A percentile compares a stretch with the other conserved stretches of the same genome.
Conservation (phyloP, 2,797 vertebrate species). For the Fistularia commersonii region DNA sequence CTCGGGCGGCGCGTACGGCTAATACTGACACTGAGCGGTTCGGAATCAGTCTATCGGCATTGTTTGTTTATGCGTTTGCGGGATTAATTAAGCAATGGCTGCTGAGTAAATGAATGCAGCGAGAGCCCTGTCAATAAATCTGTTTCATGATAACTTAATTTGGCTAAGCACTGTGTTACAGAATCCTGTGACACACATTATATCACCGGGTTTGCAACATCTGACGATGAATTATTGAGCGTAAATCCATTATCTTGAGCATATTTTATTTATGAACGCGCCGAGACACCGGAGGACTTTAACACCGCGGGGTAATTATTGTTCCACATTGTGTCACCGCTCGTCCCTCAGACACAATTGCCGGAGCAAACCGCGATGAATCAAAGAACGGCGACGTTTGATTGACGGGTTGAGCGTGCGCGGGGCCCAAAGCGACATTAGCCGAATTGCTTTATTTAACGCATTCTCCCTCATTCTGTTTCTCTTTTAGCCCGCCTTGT, state of each 20-base stretch:
- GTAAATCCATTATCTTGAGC: slow-evolving; percentile 78
- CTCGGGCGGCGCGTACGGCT: slow-evolving; percentile 36
- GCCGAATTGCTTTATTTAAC: slow-evolving; percentile 75
- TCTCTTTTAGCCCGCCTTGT: slow-evolving; percentile 77
- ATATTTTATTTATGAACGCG: slow-evolving; percentile 80
- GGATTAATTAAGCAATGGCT: slow-evolving; percentile 72
- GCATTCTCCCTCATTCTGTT: slow-evolving; percentile 69
- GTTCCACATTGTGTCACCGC: slow-evolving; percentile 72
- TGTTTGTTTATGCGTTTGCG: slow-evolving; percentile 68
- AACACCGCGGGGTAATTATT: slow-evolving; percentile 73
- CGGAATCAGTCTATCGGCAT: slow-evolving; percentile 58
- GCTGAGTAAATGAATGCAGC: slow-evolving; percentile 67
- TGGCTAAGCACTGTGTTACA: slow-evolving; percentile 73
- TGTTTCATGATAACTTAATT: slow-evolving; percentile 75
- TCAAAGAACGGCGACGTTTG: slow-evolving; percentile 66
- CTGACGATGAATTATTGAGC: slow-evolving; percentile 79
- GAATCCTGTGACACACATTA: slow-evolving; percentile 70
- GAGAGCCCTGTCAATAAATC: slow-evolving; percentile 69
- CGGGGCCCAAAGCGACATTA: slow-evolving; percentile 69
- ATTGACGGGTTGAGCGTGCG: slow-evolving; percentile 68
- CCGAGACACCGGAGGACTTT: slow-evolving; percentile 74
- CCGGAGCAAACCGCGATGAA: slow-evolving; percentile 62
- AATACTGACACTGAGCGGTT: slow-evolving; percentile 64
- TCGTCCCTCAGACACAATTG: slow-evolving; percentile 63
- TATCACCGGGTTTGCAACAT: slow-evolving; percentile 74